Percentiles rank a stretch among this genome's conserved stretches.
phyloP scores from a whole-genome alignment of 1,140 invertebrate genomes.

The Dolichoris vasculosae region DNA sequence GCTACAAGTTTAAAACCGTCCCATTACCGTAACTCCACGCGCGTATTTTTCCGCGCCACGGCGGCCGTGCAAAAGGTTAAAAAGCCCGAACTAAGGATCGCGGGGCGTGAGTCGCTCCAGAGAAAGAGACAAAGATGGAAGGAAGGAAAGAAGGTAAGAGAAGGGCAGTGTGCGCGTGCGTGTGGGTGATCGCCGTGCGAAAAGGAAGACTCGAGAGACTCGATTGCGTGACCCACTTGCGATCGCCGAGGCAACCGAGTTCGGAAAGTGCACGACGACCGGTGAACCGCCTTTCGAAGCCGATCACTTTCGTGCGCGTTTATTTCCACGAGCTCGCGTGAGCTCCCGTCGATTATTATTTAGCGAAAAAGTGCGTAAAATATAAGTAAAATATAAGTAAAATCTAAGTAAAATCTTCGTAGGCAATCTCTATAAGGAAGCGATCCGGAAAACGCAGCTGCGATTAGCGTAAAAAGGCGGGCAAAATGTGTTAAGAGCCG shows the following conservation, averaged over 20 bases:
- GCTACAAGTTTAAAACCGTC: background rate
- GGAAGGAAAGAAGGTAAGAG: background rate
- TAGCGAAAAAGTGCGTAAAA: background rate
- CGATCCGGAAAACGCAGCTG: no score
- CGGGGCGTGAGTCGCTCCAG: background rate
- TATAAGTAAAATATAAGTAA: background rate
- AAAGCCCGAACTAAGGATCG: background rate
- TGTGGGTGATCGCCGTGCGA: constrained; percentile 44
- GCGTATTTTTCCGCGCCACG: background rate
- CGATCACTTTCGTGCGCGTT: constrained; percentile 33
- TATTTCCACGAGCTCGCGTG: background rate
- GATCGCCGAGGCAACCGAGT: background rate
- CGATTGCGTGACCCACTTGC: constrained; percentile 45
- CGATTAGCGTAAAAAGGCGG: no score
- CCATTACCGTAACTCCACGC: constrained; percentile 3
- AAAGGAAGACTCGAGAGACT: constrained; percentile 42
- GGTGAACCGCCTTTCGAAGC: constrained; percentile 28
- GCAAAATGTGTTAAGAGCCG: no score
- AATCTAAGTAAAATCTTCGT: no score
- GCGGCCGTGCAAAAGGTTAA: constrained; percentile 1
- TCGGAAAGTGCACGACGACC: background rate
- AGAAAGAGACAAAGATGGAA: constrained; percentile 19
- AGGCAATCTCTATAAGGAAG: no score
- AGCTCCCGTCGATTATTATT: no score
- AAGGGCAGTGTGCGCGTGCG: background rate